These are phyloP conservation scores for Arrhopalites spinosus DNA, from an alignment of 2,888 invertebrate species.

Conservation along the genomic window DNA sequence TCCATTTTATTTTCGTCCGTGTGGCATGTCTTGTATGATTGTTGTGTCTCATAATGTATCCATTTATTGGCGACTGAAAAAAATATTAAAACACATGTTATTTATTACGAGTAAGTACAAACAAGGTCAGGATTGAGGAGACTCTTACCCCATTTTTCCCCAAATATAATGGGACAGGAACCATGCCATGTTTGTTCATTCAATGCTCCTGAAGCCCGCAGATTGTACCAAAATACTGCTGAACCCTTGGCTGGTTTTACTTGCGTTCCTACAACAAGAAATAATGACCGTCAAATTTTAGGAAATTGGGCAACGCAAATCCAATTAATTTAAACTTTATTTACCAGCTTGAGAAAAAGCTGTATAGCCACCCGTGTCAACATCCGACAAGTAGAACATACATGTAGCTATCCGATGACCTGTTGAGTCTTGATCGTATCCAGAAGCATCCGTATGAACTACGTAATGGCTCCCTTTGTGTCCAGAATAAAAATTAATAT, in stretches of 20 bases:
- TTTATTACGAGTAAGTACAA: neutral
- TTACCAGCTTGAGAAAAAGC: conserved; percentile 53
- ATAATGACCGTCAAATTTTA: too few species aligned
- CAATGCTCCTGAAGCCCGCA: conserved; percentile 57
- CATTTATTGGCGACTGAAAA: neutral
- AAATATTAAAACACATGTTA: neutral
- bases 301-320: too few species aligned
- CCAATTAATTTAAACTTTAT: too few species aligned
- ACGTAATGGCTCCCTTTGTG: neutral
- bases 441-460: neutral
- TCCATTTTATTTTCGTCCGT: neutral
- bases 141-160: conserved; percentile 59
- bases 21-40: neutral
- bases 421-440: conserved; percentile 33
- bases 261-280: conserved; percentile 39
- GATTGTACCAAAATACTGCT: conserved; percentile 60
- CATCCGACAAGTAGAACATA: conserved; percentile 52
- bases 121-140: neutral
- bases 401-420: conserved; percentile 52
- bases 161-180: conserved; percentile 56
- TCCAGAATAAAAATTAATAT: neutral
- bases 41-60: neutral
- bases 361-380: conserved; percentile 53
- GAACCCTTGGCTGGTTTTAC: conserved; percentile 57
- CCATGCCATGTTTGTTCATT: conserved; percentile 60